Evolutionary conservation across 1,140 invertebrate species (phyloP), one percentile per base, ranked within the genome.

Genomic region (Habropoda laboriosa): DNA sequence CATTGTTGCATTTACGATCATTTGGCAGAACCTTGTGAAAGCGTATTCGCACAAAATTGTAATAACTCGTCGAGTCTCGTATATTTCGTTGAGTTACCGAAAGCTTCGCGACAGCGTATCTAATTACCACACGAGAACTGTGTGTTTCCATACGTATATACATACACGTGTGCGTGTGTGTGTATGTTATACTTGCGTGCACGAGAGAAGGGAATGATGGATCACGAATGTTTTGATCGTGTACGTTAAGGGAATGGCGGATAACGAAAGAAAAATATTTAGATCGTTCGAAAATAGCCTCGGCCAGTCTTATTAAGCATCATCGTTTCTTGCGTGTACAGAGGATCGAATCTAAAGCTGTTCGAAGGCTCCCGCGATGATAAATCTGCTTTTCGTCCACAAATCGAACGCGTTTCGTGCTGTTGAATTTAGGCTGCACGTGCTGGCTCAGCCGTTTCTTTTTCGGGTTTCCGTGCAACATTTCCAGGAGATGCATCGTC

Each of bases 191-290:
- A 53, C n/a, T 7, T n/a, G 49, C n/a, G 7, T 18, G 10, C n/a
- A 35, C 10, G 51, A 12, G 32, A 18, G 16, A 57, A 10, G 60
- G 21, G 51, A 55, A 67, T 67, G 73, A 76, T 45, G 63, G 73
- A 67, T 76, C 66, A 27, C 66, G 75, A 58, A 60, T 38, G 32
- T 24, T 53, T 49, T 70, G 67, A 30, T 10, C 51, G 35, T 47
- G n/a, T 57, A 40, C 61, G 38, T 42, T 32, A 60, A 18, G 21
- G 21, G 51, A 76, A 76, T 76, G 73, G 67, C 24, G 73, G 73
- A 57, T 76, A 78, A 70, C 64, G 75, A 58, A 70, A 71, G 55
- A 78, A 78, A 78, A 68, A 68, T 78, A 78, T 78, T 78, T 78
- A 67, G 66, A 70, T 49, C 51, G 53, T 21, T 60, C 66, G 24